phyloP scores from a whole-genome alignment of 2,113 vertebrate genomes.

The Aegotheles bennettii region DNA sequence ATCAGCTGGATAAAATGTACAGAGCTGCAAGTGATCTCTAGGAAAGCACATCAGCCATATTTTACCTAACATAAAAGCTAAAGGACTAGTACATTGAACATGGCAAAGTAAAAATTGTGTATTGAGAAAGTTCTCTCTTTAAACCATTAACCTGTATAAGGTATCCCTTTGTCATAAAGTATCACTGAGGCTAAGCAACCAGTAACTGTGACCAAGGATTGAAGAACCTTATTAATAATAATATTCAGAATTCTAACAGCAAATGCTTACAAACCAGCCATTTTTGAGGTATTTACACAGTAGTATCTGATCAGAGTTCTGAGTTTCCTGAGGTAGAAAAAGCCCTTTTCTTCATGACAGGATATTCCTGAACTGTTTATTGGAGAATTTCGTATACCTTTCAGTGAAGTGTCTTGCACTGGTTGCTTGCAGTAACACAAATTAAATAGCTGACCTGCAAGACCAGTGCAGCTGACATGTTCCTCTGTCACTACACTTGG shows the following conservation, averaged over 20 bases:
- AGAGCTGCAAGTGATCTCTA: neutral
- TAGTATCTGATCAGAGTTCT: neutral
- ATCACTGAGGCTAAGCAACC: neutral
- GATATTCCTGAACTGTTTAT: neutral
- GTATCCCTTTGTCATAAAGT: neutral
- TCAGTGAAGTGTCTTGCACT: neutral
- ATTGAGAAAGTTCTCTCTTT: neutral
- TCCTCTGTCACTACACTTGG: neutral
- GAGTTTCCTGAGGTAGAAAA: neutral
- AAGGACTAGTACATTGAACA: neutral
- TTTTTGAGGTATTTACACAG: neutral
- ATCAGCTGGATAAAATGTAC: neutral
- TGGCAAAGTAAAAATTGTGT: neutral
- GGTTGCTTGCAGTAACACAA: neutral
- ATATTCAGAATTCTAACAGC: neutral
- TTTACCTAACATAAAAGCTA: neutral
- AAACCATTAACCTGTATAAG: neutral
- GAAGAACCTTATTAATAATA: neutral
- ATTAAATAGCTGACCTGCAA: neutral
- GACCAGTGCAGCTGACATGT: neutral
- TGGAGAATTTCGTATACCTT: neutral
- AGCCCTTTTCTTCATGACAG: neutral
- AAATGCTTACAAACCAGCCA: neutral
- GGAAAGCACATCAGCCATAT: neutral
- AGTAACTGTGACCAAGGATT: neutral